Percentiles rank a stretch among this genome's conserved stretches.
These are phyloP conservation scores for Chinchilla lanigera DNA, from an alignment of 2,113 vertebrate species.

Conservation along the genomic window DNA sequence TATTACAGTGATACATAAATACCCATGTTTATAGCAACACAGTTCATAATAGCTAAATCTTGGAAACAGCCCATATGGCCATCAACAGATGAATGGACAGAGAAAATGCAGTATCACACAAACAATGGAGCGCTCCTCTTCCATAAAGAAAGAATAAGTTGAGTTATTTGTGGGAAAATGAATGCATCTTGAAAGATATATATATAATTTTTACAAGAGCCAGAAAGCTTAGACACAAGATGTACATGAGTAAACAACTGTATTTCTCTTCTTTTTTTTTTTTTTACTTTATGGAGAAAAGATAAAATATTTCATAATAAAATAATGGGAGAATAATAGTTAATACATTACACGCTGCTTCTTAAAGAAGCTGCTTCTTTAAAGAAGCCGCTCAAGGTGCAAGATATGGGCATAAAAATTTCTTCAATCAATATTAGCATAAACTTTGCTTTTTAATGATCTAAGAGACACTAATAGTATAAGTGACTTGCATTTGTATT, in stretches of 20 bases:
- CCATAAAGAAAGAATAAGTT: neutral
- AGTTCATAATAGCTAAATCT: neutral
- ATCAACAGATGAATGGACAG: neutral
- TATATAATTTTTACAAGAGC: neutral
- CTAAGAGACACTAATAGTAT: no score
- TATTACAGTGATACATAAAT: neutral
- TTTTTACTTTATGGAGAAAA: no score
- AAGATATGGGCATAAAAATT: no score
- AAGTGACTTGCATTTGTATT: neutral
- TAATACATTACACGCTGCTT: no score
- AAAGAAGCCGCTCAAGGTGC: no score
- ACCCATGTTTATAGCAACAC: neutral
- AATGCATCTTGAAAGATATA: no score
- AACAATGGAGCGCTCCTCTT: neutral
- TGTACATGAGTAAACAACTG: neutral
- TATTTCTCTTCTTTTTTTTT: neutral
- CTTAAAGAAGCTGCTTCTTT: no score
- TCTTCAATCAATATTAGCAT: no score
- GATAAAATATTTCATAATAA: no score
- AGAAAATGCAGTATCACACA: neutral
- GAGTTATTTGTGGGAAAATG: neutral
- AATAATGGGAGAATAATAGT: no score
- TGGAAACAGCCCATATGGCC: neutral
- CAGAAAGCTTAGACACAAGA: neutral
- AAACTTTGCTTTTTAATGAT: no score